These are phyloP conservation scores for Syrmaticus mikado DNA, from an alignment of 2,113 vertebrate species.

Conservation along the genomic window DNA sequence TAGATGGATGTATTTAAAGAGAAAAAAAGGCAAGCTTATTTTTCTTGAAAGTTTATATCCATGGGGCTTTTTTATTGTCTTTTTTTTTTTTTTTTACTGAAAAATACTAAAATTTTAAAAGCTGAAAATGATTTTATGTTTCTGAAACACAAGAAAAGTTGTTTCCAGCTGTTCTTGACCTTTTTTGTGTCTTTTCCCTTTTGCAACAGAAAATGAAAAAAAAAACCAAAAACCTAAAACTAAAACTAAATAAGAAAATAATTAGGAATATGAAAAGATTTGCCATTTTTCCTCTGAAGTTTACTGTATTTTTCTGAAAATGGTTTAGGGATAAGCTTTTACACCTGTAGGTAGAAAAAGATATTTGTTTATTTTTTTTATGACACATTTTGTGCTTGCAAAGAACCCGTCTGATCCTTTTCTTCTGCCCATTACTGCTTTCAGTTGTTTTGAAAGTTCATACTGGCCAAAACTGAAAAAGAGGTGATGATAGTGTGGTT, in stretches of 20 bases:
- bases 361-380: not conserved
- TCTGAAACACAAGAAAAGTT: not conserved
- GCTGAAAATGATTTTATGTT: not conserved
- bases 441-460: not conserved
- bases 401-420: not conserved
- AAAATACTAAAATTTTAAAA: not conserved
- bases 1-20: not conserved
- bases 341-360: not conserved
- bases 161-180: not conserved
- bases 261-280: not conserved
- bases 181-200: not conserved
- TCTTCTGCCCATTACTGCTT: not conserved
- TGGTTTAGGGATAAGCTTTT: not conserved
- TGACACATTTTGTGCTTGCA: not conserved
- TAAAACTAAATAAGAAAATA: not conserved
- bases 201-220: not conserved
- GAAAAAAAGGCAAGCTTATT: not conserved
- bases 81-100: not conserved
- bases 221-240: too few relatives aligned
- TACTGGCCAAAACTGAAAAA: not conserved
- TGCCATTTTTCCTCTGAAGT: not conserved
- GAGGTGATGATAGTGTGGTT: not conserved
- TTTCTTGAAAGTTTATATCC: not conserved
- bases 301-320: not conserved
- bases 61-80: not conserved